Base-by-base conservation (phyloP, 2,113 vertebrate species). In the Lanius ludovicianus region DNA sequence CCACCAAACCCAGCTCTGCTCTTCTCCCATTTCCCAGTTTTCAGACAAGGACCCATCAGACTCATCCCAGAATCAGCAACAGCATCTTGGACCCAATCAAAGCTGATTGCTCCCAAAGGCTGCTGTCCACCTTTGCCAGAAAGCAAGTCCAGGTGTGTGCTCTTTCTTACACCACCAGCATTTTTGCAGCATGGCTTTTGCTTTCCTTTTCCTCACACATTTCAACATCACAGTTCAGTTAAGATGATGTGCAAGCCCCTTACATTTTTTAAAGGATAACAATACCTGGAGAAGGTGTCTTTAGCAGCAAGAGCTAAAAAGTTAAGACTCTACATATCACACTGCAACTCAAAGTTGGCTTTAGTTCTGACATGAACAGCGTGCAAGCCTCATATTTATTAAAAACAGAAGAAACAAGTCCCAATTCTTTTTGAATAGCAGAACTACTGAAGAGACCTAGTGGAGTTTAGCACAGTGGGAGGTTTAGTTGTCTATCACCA, bases 371-470 rank as follows among this genome's bases (percentile, higher is more conserved):
- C 73, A 93, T 28, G 76, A 97, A 88, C 37, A 76, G 84, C 3
- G 0, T 70, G 67, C 68, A 75, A 96, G 64, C 25, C 52, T 93
- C 74, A 46, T 59, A 37, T 76, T 88, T 94, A 95, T 93, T 90
- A 91, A 90, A 87, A 95, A 65, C 94, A 96, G 96, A 97, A 95
- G 87, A 97, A 95, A 96, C 60, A 81, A 90, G 75, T 86, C 81
- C 64, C 87, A 81, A 31, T 90, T 93, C 90, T 84, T 93, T 95
- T 57, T 70, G 91, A 95, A 82, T 28, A 89, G 76, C 44, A 84
- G 65, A 90, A 87, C 78, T 94, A 84, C 82, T 91, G 62, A 91
- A 84, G 69, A 93, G 87, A 90, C 71, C 71, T 88, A 77, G 87
- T 87, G 35, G 78, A 95, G 68, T 84, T 87, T 5, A 85, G 68